These are phyloP conservation scores for Cremastobaeus sp. DNA, from an alignment of 2,888 invertebrate species.

Conservation along the genomic window DNA sequence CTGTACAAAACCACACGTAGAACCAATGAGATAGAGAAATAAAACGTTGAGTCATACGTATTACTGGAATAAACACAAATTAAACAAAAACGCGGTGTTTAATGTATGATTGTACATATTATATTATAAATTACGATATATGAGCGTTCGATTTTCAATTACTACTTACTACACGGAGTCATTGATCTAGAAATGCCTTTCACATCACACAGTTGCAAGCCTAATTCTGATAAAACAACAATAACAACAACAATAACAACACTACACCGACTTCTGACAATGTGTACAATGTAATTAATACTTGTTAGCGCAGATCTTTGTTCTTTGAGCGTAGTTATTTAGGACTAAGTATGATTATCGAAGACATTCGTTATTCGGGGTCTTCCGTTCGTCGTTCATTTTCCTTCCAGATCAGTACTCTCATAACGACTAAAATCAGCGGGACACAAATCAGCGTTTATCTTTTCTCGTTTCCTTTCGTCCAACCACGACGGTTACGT, in stretches of 20 bases:
- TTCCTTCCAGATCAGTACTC: conserved; percentile 44
- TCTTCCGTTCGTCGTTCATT: conserved; percentile 54
- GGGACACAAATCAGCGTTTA: conserved; percentile 61
- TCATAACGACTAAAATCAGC: conserved; percentile 55
- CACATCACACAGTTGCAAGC: conserved; percentile 53
- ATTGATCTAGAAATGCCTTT: conserved; percentile 53
- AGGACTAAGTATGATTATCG: conserved; percentile 38
- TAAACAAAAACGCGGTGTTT: conserved; percentile 37
- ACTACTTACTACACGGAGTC: conserved; percentile 41
- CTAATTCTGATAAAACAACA: conserved; percentile 35
- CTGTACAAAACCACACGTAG: conserved; percentile 57
- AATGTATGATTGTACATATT: conserved; percentile 53
- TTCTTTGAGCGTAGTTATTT: conserved; percentile 44
- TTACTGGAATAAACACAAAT: conserved; percentile 29
- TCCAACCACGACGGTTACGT: conserved; percentile 3
- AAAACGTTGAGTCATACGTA: conserved; percentile 39
- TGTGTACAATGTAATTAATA: conserved; percentile 53
- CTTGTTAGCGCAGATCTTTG: conserved; percentile 40
- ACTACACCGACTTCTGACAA: conserved; percentile 45
- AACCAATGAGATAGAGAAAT: conserved; percentile 22
- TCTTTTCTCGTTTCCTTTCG: not conserved
- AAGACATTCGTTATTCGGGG: conserved; percentile 54
- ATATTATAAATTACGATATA: conserved; percentile 41
- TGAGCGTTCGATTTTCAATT: conserved; percentile 57
- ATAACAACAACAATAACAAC: not conserved